A percentile compares a stretch with the other conserved stretches of the same genome.
Evolutionary conservation across 2,113 vertebrate species (phyloP).

Genomic region (Ramphastos sulfuratus): DNA sequence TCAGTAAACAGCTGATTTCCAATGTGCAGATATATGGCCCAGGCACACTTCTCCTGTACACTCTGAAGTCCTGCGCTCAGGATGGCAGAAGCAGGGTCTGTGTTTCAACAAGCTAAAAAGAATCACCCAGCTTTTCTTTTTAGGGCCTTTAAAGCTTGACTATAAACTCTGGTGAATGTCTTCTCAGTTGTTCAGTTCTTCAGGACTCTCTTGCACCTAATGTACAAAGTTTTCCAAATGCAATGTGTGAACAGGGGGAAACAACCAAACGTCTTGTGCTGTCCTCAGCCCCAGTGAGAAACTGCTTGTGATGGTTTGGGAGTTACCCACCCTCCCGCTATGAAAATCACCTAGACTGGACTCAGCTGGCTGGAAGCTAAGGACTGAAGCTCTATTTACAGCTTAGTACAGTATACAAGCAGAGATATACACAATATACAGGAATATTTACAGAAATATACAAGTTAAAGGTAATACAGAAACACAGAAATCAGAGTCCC

Average conservation of each 20-base stretch:
- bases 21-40: not conserved
- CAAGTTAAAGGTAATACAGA: no score
- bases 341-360: no score
- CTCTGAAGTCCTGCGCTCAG: not conserved
- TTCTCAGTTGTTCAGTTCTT: not conserved
- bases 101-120: not conserved
- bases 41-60: accelerated
- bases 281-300: not conserved
- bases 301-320: not conserved
- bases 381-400: no score
- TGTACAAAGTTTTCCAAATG: not conserved
- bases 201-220: not conserved
- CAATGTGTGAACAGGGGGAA: not conserved
- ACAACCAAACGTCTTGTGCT: accelerated
- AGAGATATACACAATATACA: no score
- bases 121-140: not conserved
- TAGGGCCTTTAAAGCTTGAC: not conserved
- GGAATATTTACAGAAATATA: no score
- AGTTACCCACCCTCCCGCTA: no score
- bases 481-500: no score
- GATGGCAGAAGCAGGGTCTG: not conserved
- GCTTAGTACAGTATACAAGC: no score
- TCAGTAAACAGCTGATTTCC: not conserved
- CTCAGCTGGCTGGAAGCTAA: no score
- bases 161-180: not conserved